phyloP scores from a whole-genome alignment of 2,797 vertebrate species.

The Cirrhinus molitorella region DNA sequence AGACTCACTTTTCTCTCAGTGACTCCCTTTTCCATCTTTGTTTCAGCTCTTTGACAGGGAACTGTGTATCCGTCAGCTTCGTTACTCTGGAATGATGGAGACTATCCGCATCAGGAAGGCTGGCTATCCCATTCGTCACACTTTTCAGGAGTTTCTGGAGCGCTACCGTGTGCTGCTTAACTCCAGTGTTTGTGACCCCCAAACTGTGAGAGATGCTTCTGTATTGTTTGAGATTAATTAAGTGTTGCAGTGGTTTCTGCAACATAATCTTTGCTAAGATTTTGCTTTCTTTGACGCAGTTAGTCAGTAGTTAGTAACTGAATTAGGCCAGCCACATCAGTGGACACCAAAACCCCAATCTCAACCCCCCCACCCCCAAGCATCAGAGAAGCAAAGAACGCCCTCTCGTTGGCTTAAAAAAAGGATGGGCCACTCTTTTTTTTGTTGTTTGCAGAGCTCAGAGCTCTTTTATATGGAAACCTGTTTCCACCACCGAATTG shows the following conservation, averaged over 20 bases:
- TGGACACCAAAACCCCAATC: not conserved
- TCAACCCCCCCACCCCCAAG: not conserved
- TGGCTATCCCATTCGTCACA: conserved; percentile 93
- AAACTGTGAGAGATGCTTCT: conserved; percentile 67
- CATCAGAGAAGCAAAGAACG: not conserved
- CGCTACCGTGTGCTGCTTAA: conserved; percentile 87
- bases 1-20: not conserved
- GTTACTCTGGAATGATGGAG: conserved; percentile 98
- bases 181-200: conserved; percentile 73
- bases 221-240: not conserved
- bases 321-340: not conserved
- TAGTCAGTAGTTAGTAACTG: not conserved
- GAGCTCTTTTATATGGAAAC: too few relatives aligned
- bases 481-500: too few relatives aligned
- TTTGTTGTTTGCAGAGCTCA: not conserved
- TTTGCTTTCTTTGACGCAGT: not conserved
- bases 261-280: too few relatives aligned
- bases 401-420: not conserved
- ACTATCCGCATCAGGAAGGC: conserved; percentile 92
- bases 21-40: not conserved
- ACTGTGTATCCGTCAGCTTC: conserved; percentile 90
- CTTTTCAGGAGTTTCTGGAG: conserved; percentile 87
- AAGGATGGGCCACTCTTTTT: not conserved
- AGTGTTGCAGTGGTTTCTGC: not conserved
- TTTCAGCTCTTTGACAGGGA: conserved; percentile 91